A percentile compares a stretch with the other conserved stretches of the same genome.
phyloP scores from a whole-genome alignment of 2,113 vertebrate genomes.

The Seriola dumerili region DNA sequence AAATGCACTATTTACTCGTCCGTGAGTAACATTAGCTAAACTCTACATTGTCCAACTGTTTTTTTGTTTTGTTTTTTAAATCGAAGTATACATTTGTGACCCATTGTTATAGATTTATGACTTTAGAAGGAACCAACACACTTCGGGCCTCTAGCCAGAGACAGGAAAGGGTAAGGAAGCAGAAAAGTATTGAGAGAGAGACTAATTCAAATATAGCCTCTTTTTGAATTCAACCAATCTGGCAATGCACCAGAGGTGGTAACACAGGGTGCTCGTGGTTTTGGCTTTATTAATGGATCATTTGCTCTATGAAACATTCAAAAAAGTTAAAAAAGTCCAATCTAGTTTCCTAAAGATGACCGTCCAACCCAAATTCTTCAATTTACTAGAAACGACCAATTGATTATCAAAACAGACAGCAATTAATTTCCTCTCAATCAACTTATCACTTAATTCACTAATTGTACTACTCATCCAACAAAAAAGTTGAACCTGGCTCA shows the following conservation, averaged over 20 bases:
- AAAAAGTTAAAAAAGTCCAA: too few species aligned
- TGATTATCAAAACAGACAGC: too few species aligned
- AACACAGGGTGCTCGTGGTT: too few species aligned
- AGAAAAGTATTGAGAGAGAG: not conserved
- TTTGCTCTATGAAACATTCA: too few species aligned
- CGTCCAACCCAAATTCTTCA: not conserved
- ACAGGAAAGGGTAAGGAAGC: not conserved
- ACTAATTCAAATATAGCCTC: too few species aligned
- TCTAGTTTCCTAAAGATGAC: too few species aligned
- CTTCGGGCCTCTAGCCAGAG: not conserved
- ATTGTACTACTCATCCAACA: too few species aligned
- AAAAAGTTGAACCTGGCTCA: not conserved
- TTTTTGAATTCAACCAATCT: too few species aligned
- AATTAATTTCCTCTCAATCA: too few species aligned
- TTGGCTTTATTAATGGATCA: too few species aligned
- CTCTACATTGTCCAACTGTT: not conserved
- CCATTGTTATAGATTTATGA: not conserved
- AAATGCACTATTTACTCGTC: not conserved
- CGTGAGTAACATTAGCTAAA: not conserved
- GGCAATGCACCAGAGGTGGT: too few species aligned
- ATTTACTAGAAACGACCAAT: not conserved
- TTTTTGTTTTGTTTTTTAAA: not conserved
- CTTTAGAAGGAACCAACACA: not conserved
- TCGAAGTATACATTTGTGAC: not conserved
- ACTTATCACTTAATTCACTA: too few species aligned